Evolutionary conservation across 2,113 vertebrate genomes (phyloP), one percentile per base, ranked within the genome.

Genomic region (Nicator chloris): DNA sequence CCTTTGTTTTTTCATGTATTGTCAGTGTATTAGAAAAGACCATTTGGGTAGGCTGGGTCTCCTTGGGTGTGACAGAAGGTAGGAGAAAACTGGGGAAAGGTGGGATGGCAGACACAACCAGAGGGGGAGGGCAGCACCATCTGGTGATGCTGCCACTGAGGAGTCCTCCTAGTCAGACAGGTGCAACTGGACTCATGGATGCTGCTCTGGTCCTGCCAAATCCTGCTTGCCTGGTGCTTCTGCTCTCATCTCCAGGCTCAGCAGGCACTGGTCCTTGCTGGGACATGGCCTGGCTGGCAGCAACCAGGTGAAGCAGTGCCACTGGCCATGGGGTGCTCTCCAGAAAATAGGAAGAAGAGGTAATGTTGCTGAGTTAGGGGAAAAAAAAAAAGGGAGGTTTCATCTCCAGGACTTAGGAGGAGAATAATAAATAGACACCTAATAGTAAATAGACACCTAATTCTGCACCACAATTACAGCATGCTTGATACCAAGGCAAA

Each of bases 361-460:
- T 2, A 9, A 47, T 37, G 20, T 44, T 95, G 80, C 76, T 83
- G 82, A 88, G 47, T 73, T 90, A 30, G 15, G 18, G 23, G 22
- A 0, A 1, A 14, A 35, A 39, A 39, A 59, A 66, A 85, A 57
- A 81, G 64, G 47, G 40, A 81, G 39, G 33, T 82, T 93, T 81
- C 0, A 0, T 86, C 68, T 78, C 35, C 28, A 63, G 24, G 54
- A 73, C 22, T 59, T 85, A 10, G 17, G 56, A 88, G 76, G 50
- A 78, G 64, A 68, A 90, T 59, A n/a, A 76, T 94, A 92, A 95
- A 94, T 49, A 86, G 76, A 83, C 64, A 83, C 47, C 72, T 88
- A 88, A 88, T 93, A n/a, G 80, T 94, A 92, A 95, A 94, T 49
- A 86, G 76, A 83, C 64, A 83, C 47, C 72, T 88, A 88, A 88